phyloP scores from a whole-genome alignment of 2,888 invertebrate species.

The Siphlonurus alternatus region DNA sequence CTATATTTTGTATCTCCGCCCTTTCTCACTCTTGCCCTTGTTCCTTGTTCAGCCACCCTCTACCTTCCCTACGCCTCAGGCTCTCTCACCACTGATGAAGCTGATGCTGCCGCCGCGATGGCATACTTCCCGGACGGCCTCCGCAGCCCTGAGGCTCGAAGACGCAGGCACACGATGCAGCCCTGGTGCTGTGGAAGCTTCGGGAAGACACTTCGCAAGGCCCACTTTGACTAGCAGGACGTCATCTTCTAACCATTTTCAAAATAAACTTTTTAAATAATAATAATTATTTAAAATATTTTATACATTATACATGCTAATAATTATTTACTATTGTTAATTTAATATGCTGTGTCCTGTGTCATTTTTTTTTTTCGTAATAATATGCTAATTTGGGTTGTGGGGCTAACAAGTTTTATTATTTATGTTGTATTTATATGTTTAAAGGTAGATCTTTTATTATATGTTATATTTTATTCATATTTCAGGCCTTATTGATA shows the following conservation, averaged over 20 bases:
- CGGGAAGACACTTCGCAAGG: conserved; percentile 59
- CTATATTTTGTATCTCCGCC: neutral
- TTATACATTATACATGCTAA: neutral
- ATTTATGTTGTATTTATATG: no score
- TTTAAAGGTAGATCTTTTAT: no score
- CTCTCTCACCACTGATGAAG: conserved; percentile 3
- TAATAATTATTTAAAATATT: neutral
- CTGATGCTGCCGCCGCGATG: neutral
- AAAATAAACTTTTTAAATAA: no score
- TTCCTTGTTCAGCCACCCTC: neutral
- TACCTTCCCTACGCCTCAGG: neutral
- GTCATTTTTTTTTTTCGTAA: neutral
- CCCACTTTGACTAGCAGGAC: conserved; percentile 45
- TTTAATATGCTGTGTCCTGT: neutral
- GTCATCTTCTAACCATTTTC: no score
- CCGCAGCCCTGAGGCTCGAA: neutral
- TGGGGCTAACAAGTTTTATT: no score
- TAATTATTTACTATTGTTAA: neutral
- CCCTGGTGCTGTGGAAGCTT: conserved; percentile 65
- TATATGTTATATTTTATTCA: no score
- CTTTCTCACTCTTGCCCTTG: neutral
- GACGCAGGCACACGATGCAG: neutral
- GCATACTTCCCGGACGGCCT: neutral
- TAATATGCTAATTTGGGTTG: neutral
- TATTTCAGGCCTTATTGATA: conserved; percentile 17